Base-by-base conservation (phyloP, 1,140 invertebrate species). In the Lepeophtheirus salmonis region DNA sequence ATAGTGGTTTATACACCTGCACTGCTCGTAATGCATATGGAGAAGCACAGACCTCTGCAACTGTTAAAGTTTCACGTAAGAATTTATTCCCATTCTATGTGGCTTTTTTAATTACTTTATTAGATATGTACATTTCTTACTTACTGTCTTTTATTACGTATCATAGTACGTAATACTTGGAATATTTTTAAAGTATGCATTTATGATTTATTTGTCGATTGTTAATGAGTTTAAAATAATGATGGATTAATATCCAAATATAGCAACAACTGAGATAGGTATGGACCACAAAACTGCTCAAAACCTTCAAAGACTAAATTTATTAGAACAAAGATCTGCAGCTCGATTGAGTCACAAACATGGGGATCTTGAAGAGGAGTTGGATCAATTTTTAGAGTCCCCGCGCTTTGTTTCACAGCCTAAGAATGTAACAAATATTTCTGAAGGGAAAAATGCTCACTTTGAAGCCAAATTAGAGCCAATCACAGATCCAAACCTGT, bases 391-490 rank as follows among this genome's bases (percentile, higher is more conserved):
- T 48, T 79, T 89, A 4, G 83, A 80, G 65, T 78, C 87, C 4
- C 88, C 88, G 0, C 78, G 78, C 63, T 91, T 91, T 71, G 72
- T 90, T 2, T 86, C 84, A 0, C 82, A 85, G 68, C 84, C 87
- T 3, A 89, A 90, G 70, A 86, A 79, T 56, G 76, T 85, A 56
- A 83, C 83, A 64, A 83, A 85, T 66, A 79, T 94, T 30, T 75
- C 80, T 60, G 94, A 98, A 77, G 83, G 88, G 50, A 82, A 90
- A 65, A 84, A 90, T 66, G 89, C 89, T 56, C 92, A 97, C 68
- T 97, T 97, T 74, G 94, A 98, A 76, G 92, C 89, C 69, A 94
- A 94, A 73, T 75, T 96, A 14, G 89, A 94, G 73, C 90, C 90
- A n/a, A 84, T 90, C 2, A 92, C 89, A 17, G 91, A 96, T 75